These are phyloP conservation scores for Solenodon paradoxus DNA, from an alignment of 2,113 vertebrate species.

Conservation along the genomic window DNA sequence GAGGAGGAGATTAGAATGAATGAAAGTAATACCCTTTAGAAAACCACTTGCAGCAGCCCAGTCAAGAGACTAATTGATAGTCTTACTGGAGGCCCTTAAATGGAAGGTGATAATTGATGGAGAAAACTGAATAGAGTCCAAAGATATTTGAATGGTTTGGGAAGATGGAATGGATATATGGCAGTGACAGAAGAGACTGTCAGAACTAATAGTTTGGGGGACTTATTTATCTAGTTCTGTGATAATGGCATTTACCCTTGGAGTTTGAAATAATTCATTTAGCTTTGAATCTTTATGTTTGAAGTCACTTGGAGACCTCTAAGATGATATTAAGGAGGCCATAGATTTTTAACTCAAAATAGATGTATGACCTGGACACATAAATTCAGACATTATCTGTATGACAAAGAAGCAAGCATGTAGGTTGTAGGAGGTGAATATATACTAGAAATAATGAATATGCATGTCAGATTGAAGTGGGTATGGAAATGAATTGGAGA, in stretches of 20 bases:
- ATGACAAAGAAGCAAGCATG: not conserved
- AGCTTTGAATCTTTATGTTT: not conserved
- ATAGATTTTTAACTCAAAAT: not conserved
- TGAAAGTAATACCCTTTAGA: not conserved
- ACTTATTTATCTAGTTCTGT: not conserved
- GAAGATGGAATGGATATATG: not conserved
- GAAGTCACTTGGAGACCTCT: not conserved
- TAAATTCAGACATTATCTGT: not conserved
- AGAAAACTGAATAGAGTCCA: not conserved
- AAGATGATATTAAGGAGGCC: not conserved
- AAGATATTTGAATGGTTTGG: not conserved
- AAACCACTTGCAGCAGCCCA: not conserved
- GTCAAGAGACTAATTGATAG: not conserved
- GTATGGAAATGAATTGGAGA: not conserved
- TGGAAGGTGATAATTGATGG: not conserved
- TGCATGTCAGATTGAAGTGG: not conserved
- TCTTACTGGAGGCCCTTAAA: not conserved
- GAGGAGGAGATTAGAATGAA: not conserved
- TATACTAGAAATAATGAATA: not conserved
- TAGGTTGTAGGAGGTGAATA: not conserved
- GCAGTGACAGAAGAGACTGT: not conserved
- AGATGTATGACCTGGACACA: not conserved
- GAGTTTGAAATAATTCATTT: not conserved
- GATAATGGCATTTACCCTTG: not conserved
- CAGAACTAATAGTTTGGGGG: not conserved